These are phyloP conservation scores for Leucopsar rothschildi DNA, from an alignment of 2,113 vertebrate genomes.

Conservation along the genomic window DNA sequence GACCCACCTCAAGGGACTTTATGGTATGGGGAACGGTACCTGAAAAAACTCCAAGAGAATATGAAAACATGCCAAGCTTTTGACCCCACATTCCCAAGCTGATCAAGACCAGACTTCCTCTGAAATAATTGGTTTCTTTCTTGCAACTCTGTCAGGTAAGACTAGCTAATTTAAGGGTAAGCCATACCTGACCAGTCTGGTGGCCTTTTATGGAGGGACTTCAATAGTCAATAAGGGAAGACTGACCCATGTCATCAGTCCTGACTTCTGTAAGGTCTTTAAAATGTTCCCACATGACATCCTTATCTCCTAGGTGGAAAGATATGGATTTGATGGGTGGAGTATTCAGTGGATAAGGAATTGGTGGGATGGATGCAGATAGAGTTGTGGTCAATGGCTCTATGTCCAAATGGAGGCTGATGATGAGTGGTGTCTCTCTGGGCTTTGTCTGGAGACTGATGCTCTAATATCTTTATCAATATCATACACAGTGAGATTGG, in stretches of 20 bases:
- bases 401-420: neutral
- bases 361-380: neutral
- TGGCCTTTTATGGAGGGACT: neutral
- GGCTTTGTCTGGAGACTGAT: neutral
- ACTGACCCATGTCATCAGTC: neutral
- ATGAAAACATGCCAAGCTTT: neutral
- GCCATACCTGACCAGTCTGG: neutral
- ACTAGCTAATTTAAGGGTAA: neutral
- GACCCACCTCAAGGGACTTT: neutral
- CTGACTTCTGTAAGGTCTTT: neutral
- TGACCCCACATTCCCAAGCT: neutral
- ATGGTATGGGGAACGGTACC: neutral
- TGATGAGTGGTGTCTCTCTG: neutral
- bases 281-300: rapidly evolving
- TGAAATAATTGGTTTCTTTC: neutral
- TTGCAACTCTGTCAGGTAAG: neutral
- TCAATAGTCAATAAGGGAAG: neutral
- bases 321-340: neutral
- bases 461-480: neutral
- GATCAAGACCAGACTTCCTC: neutral
- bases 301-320: neutral
- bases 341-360: neutral
- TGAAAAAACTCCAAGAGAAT: neutral
- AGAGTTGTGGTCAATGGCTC: neutral
- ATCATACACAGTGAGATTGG: neutral